A percentile compares a stretch with the other conserved stretches of the same genome.
Evolutionary conservation across 1,140 invertebrate genomes (phyloP).

Genomic region (Heliothis subflexa): DNA sequence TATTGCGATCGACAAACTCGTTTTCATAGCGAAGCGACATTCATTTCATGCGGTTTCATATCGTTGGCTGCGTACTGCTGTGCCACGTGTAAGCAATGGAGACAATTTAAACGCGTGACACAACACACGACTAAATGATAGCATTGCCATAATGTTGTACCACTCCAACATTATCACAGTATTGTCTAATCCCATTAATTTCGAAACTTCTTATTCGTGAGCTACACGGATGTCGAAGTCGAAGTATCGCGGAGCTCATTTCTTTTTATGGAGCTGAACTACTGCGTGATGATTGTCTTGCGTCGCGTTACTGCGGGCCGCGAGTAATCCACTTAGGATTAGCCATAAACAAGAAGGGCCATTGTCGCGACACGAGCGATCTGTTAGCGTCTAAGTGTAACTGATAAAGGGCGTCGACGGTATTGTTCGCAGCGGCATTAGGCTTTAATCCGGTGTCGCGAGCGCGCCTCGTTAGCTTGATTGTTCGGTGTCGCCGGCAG

Average conservation of each 20-base stretch:
- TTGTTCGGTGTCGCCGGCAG: slow-evolving; percentile 81
- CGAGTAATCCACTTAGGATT: slow-evolving; percentile 84
- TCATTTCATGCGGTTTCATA: slow-evolving; percentile 48
- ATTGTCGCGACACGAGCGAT: slow-evolving; percentile 80
- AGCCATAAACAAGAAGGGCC: slow-evolving; percentile 80
- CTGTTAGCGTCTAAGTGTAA: slow-evolving; percentile 81
- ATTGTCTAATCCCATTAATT: slow-evolving; percentile 20
- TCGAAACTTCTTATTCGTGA: background rate
- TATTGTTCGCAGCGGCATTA: slow-evolving; percentile 82
- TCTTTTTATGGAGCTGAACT: slow-evolving; percentile 40
- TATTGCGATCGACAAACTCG: slow-evolving; percentile 47
- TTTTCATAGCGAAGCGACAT: slow-evolving; percentile 46
- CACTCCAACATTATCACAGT: slow-evolving; percentile 11
- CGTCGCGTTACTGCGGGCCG: slow-evolving; percentile 51
- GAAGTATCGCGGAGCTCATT: slow-evolving; percentile 18
- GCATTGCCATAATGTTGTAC: slow-evolving; percentile 12
- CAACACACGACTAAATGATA: slow-evolving; percentile 26
- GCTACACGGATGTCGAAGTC: background rate
- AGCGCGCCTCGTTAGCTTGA: slow-evolving; percentile 82
- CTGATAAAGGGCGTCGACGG: slow-evolving; percentile 79
- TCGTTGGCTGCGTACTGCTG: slow-evolving; percentile 32
- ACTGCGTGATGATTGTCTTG: slow-evolving; percentile 23
- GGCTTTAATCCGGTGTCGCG: slow-evolving; percentile 81
- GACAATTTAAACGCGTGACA: slow-evolving; percentile 37
- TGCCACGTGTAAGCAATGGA: slow-evolving; percentile 42